Evolutionary conservation across 2,797 vertebrate genomes (phyloP).

Genomic region (Dendrocincla fuliginosa): DNA sequence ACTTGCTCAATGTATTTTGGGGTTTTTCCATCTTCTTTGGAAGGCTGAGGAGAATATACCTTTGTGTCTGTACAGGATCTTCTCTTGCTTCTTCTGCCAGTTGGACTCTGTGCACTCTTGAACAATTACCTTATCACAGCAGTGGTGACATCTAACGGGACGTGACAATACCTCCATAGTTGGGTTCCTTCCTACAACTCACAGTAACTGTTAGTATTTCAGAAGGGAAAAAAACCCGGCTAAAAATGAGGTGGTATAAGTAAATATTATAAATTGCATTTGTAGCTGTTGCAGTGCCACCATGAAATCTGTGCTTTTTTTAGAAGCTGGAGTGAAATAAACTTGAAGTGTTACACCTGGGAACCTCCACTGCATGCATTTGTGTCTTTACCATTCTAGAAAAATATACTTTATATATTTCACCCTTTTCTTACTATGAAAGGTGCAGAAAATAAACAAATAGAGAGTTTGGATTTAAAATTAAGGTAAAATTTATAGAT

Average conservation of each 20-base stretch:
- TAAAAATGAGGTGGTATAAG: neutral
- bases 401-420: neutral
- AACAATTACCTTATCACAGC: neutral
- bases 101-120: neutral
- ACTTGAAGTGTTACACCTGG: neutral
- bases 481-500: neutral
- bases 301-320: neutral
- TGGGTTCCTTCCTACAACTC: neutral
- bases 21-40: neutral
- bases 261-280: neutral
- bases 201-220: neutral
- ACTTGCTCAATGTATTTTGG: neutral
- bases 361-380: neutral
- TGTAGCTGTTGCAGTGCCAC: neutral
- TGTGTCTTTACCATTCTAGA: neutral
- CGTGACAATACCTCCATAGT: neutral
- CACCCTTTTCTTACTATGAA: neutral
- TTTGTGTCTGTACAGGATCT: neutral
- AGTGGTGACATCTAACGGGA: neutral
- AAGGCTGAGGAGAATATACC: neutral
- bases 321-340: neutral
- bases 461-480: neutral
- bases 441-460: neutral
- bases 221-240: neutral
- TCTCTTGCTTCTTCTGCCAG: neutral